phyloP scores from a whole-genome alignment of 92 coral and sea anemone genomes.

The Porites rus region DNA sequence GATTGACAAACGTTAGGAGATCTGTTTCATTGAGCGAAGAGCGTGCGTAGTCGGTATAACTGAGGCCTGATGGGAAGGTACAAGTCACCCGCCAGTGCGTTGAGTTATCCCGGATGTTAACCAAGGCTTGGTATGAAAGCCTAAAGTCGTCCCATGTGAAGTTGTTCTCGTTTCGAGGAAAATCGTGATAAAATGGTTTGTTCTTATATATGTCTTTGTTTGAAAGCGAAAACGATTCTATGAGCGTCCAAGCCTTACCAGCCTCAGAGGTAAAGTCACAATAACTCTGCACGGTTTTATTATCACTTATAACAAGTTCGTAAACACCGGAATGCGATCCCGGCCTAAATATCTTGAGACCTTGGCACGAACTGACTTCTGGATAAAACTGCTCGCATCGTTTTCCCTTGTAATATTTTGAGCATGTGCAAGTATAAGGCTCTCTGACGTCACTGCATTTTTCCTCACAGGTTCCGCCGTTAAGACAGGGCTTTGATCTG shows the following conservation, averaged over 20 bases:
- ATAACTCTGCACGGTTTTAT: slow-evolving; percentile 26
- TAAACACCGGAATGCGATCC: slow-evolving; percentile 36
- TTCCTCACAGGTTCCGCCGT: slow-evolving; percentile 66
- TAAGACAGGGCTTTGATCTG: slow-evolving; percentile 38
- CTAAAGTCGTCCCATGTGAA: slow-evolving; percentile 62
- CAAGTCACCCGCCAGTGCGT: slow-evolving; percentile 69
- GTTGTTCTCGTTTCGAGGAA: slow-evolving; percentile 29
- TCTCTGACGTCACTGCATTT: slow-evolving; percentile 44
- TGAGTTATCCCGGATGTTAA: slow-evolving; percentile 30
- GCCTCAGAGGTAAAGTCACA: slow-evolving; percentile 58
- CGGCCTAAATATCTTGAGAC: slow-evolving; percentile 12
- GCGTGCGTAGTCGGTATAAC: slow-evolving; percentile 50
- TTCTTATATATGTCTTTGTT: slow-evolving; percentile 29
- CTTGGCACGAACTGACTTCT: slow-evolving; percentile 34
- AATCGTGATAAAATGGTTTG: slow-evolving; percentile 43
- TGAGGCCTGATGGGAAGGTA: slow-evolving; percentile 40
- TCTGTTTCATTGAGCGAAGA: slow-evolving; percentile 22
- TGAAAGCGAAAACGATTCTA: slow-evolving; percentile 61
- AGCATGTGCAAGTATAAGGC: slow-evolving; percentile 58
- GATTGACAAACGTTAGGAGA: slow-evolving; percentile 17
- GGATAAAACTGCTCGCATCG: slow-evolving; percentile 44
- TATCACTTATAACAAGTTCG: slow-evolving; percentile 23
- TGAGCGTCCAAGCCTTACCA: slow-evolving; percentile 61
- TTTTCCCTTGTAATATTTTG: slow-evolving; percentile 48
- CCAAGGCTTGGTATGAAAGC: slow-evolving; percentile 24